Evolutionary conservation across 2,888 invertebrate genomes (phyloP).

Genomic region (Tenodera sinensis): DNA sequence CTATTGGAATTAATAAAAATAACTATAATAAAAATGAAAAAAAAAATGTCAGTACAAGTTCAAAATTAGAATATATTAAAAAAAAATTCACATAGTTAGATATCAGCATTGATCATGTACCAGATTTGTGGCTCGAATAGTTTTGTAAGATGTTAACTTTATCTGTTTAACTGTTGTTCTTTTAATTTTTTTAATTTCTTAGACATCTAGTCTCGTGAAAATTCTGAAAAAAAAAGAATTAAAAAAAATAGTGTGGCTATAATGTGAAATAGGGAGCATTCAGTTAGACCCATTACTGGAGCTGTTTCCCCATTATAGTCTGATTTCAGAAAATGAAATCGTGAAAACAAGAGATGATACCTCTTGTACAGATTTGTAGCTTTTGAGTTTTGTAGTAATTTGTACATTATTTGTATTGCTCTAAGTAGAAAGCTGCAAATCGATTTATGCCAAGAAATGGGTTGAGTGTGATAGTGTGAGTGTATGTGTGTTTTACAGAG

Average conservation of each 20-base stretch:
- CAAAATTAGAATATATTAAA: no score
- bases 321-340: background rate
- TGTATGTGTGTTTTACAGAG: background rate
- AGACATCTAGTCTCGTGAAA: slow-evolving; percentile 5
- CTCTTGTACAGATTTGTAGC: background rate
- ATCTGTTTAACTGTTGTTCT: background rate
- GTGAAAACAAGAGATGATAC: background rate
- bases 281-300: background rate
- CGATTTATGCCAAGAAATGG: background rate
- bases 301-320: background rate
- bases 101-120: background rate
- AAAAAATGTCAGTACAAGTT: background rate
- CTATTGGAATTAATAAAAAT: background rate
- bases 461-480: background rate
- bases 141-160: background rate
- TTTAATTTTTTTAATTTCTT: background rate
- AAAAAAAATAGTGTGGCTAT: background rate
- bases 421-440: background rate
- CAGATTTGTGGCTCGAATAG: background rate
- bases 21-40: background rate
- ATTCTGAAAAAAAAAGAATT: background rate
- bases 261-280: background rate
- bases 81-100: background rate
- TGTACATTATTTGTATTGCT: background rate
- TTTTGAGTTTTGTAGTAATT: background rate